phyloP scores from a whole-genome alignment of 2,113 vertebrate species.

The Ornithorhynchus anatinus region DNA sequence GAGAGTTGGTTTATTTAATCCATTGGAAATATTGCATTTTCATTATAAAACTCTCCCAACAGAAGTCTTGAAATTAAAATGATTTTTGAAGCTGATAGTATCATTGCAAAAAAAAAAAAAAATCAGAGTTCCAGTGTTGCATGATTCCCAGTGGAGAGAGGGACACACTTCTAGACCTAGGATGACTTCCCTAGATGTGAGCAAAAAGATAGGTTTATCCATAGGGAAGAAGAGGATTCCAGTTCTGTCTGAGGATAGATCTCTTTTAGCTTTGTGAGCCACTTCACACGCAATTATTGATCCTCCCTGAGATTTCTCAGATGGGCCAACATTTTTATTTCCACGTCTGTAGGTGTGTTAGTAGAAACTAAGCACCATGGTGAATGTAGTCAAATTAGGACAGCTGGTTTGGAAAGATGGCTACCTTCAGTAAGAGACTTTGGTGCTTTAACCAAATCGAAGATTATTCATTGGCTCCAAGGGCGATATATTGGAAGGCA shows the following conservation, averaged over 20 bases:
- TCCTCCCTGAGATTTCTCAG: neutral
- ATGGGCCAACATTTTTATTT: conserved; percentile 4
- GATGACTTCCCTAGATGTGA: conserved; percentile 17
- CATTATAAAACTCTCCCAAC: conserved; percentile 35
- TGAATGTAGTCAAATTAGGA: neutral
- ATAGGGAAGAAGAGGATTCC: neutral
- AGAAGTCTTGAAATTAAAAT: conserved; percentile 53
- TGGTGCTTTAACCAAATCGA: no score
- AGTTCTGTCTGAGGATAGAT: neutral
- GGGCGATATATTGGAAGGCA: no score
- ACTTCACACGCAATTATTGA: neutral
- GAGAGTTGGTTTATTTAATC: conserved; percentile 25
- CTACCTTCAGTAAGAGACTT: accelerated
- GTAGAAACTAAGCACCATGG: neutral
- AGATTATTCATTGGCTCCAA: no score
- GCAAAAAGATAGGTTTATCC: conserved; percentile 11
- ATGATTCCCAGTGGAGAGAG: conserved; percentile 33
- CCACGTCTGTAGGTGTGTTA: neutral
- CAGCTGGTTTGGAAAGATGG: accelerated
- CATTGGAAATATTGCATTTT: conserved; percentile 43
- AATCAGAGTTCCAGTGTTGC: conserved; percentile 50
- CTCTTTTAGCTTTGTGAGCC: neutral
- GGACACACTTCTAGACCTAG: conserved; percentile 29
- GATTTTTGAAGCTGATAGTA: conserved; percentile 47
- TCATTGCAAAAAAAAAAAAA: conserved; percentile 60